Base-by-base conservation (phyloP, 1,140 invertebrate species). In the Phthorimaea operculella region DNA sequence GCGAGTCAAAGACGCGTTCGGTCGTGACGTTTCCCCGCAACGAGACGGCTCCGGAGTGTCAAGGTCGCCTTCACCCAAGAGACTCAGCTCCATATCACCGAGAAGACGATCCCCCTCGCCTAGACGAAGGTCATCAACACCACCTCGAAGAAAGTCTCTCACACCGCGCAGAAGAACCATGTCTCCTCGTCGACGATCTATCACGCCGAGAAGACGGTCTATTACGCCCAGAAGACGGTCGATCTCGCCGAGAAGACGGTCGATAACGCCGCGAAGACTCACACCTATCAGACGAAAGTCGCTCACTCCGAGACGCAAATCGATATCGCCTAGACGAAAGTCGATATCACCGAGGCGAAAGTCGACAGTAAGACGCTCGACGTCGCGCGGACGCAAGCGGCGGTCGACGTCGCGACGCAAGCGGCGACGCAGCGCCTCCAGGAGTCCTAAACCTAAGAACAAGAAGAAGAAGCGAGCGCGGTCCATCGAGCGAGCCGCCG, bases 1-100 rank as follows among this genome's bases (percentile, higher is more conserved):
- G 51, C 87, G 89, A n/a, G 79, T 87, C 28, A 93, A 92, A 78
- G 93, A 95, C 75, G 89, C 92, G 33, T 95, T 94, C 82, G 93
- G 93, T 0, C 85, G 93, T n/a, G 93, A 94, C 76, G 87, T 87
- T 18, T 83, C 80, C 3, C 83, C 87, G 12, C 79, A 64, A 6
- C 61, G 66, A 33, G 66, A 64, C 14, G 60, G 56, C 14, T 72
- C 66, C 14, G 60, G 57, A 10, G 66, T 44, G 66, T 79, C 66
- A 28, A 72, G 58, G 16, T 34, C 50, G 16, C 51, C 55, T 7
- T 70, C 67, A 12, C 59, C 56, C 56, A 44, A 62, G 51, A 52
- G 62, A n/a, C 14, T 44, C 58, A 15, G 58, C 58, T 14, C 63
- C 79, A 16, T 66, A 80, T 16, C 14, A 47, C 52, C n/a, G 55